Evolutionary conservation across 2,888 invertebrate species (phyloP).

Genomic region (Blastobasis adustella): DNA sequence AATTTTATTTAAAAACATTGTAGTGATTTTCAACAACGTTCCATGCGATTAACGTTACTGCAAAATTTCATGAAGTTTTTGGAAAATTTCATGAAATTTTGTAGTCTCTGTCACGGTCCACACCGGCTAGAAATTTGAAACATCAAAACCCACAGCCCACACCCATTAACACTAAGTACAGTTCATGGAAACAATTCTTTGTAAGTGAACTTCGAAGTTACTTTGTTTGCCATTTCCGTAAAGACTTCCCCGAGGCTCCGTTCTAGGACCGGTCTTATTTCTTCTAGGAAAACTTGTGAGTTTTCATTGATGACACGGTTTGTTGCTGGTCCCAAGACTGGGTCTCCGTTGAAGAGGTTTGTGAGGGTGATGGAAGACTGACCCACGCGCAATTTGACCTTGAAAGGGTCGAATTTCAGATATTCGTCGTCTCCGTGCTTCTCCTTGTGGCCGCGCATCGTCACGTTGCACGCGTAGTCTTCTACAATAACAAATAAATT

Average conservation of each 20-base stretch:
- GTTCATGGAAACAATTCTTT: constrained; percentile 79
- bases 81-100: neutral
- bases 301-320: constrained; percentile 81
- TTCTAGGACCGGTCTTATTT: constrained; percentile 80
- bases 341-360: constrained; percentile 80
- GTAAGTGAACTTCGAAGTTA: constrained; percentile 80
- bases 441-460: constrained; percentile 77
- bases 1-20: no score
- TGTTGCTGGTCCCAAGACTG: constrained; percentile 77
- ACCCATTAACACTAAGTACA: neutral
- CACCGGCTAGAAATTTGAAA: neutral
- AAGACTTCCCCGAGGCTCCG: constrained; percentile 77
- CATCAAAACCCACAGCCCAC: constrained; percentile 1
- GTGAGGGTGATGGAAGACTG: constrained; percentile 76
- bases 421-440: constrained; percentile 73
- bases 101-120: neutral
- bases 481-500: constrained; percentile 52
- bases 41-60: no score
- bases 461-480: constrained; percentile 78
- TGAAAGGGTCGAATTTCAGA: constrained; percentile 78
- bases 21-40: no score
- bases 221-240: constrained; percentile 81
- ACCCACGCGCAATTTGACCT: constrained; percentile 75
- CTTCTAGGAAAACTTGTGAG: constrained; percentile 78
- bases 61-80: neutral